Evolutionary conservation across 1,140 invertebrate genomes (phyloP).

Genomic region (Drosophila varians): DNA sequence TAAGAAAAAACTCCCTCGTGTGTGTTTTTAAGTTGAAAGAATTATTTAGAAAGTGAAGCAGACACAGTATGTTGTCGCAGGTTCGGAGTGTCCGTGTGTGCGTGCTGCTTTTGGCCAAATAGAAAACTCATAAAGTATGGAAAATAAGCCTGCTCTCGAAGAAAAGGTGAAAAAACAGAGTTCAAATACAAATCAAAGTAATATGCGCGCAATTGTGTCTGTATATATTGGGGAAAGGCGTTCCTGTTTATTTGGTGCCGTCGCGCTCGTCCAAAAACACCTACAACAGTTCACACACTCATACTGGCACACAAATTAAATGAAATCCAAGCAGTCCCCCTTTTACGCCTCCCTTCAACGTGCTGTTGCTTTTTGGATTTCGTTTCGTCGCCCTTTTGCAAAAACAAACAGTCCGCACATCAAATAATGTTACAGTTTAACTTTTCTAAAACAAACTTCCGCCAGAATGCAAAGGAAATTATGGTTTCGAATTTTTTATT

Average conservation of each 20-base stretch:
- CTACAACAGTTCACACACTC: constrained; percentile 5
- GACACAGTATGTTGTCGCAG: constrained; percentile 66
- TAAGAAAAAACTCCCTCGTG: not conserved
- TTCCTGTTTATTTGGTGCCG: no score
- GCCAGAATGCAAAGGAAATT: not conserved
- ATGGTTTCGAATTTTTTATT: not conserved
- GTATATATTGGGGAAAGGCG: constrained; percentile 63
- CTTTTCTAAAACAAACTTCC: not conserved
- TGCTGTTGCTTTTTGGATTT: constrained; percentile 73
- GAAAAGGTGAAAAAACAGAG: constrained; percentile 42
- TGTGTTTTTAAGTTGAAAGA: constrained; percentile 1
- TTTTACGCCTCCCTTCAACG: constrained; percentile 15
- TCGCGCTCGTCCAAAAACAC: constrained; percentile 35
- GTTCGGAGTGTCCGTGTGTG: constrained; percentile 53
- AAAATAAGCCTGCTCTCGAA: constrained; percentile 1
- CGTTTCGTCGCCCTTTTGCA: constrained; percentile 56
- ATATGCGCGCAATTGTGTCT: constrained; percentile 74
- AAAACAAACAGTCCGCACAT: constrained; percentile 50
- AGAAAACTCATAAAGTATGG: constrained; percentile 42
- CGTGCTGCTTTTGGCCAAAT: constrained; percentile 43
- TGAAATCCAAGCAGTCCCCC: constrained; percentile 58
- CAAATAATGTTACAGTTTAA: constrained; percentile 6
- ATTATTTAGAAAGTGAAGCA: no score
- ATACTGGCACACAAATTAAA: constrained; percentile 45
- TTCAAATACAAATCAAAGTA: constrained; percentile 63